Base-by-base conservation (phyloP, 2,888 invertebrate species). In the Rosalia funebris region DNA sequence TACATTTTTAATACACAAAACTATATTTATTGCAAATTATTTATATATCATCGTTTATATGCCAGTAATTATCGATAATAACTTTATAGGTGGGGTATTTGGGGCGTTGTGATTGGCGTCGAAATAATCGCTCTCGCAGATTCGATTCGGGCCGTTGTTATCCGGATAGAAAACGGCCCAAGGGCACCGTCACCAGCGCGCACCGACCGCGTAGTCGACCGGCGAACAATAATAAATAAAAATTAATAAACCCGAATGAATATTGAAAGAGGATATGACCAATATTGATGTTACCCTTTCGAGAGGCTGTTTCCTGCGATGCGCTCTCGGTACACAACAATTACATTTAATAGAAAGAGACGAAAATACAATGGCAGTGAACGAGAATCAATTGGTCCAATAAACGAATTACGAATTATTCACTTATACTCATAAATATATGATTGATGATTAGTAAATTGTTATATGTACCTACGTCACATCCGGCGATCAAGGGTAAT, bases 381-480 rank as follows among this genome's bases (percentile, higher is more conserved):
- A 75, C 75, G 73, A 76, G 74, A 76, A 77, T 77, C 77, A 77
- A 77, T 77, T 77, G 75, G 75, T 68, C 75, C 75, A 76, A 77
- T 76, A 76, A 75, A 75, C 75, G 76, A 73, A 71, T 71, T 70
- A 68, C 63, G 65, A 71, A 75, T 76, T 75, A 77, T 77, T 80
- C 79, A 78, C 80, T 78, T 77, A 73, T 76, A 77, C 74, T 77
- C 79, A 78, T 81, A 80, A 80, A 81, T 80, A 80, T 78, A 80
- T 81, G 81, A 81, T 81, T 81, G 80, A 81, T 81, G 80, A 81
- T 81, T 80, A 80, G 80, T 79, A 80, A 81, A 81, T 81, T 81
- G 79, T 79, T 77, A 77, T 59, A 77, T 71, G n/a, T n/a, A n/a
- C n/a, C n/a, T n/a, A 76, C 79, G 80, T 80, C 81, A 81, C 70